Base-by-base conservation (phyloP, 2,113 vertebrate genomes). In the Nothocercus julius region DNA sequence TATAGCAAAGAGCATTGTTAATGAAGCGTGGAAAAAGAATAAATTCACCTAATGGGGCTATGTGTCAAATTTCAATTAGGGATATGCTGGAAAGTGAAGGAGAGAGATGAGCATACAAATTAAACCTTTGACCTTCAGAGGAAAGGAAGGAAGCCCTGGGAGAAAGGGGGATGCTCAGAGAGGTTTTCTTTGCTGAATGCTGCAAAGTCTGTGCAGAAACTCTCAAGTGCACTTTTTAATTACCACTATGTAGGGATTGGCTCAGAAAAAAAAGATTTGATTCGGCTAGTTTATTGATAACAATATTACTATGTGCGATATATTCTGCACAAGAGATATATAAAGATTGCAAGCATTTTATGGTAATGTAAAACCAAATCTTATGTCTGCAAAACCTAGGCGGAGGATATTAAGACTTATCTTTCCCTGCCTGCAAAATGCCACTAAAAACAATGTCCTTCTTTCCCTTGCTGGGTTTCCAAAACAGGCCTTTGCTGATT, bases 51-150 rank as follows among this genome's bases (percentile, higher is more conserved):
- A 98, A 98, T 98, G 97, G 98, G 95, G 96, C 95, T 96, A 98
- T 97, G 96, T 98, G 98, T 98, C 98, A 98, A 97, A 97, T 98
- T 98, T 98, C 98, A 98, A 98, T 98, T 98, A 98, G 96, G 95
- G 87, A 58, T 97, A 87, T 54, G 92, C 77, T 97, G 89, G 89
- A 96, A 98, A 97, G 87, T 86, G 96, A 85, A 96, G 97, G 96
- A 96, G 96, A 97, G 90, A 90, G 93, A 97, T 24, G n/a, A 96
- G 95, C 87, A 74, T 98, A 97, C 96, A 96, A 97, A 98, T 98
- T 75, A 98, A 98, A 97, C 97, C 96, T 97, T 98, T 98, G 97
- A 98, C 98, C 97, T 98, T 98, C 97, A 98, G 78, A 92, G 89
- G 93, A 92, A 96, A 97, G 87, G 18, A 34, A 92, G 66, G 85